Conservation (phyloP, 2,113 vertebrate species). For the Rhinoderma darwinii region DNA sequence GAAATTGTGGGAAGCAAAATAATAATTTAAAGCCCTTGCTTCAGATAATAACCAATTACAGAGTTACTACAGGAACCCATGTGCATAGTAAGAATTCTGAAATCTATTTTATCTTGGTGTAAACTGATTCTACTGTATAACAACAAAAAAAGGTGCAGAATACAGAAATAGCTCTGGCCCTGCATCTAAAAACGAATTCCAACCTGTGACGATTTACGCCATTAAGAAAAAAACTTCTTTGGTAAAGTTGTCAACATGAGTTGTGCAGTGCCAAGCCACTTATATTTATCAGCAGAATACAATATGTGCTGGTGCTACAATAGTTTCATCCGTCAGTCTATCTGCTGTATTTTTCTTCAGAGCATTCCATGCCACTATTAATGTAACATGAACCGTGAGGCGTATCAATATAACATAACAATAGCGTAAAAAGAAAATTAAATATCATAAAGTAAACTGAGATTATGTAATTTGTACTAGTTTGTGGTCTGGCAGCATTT, state of each 20-base stretch:
- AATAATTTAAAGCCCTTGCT: slow-evolving; percentile 35
- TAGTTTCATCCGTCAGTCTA: slow-evolving; percentile 39
- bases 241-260: slow-evolving; percentile 49
- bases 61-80: neutral
- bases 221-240: slow-evolving; percentile 40
- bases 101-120: neutral
- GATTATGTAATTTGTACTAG: slow-evolving; percentile 41
- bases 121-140: neutral
- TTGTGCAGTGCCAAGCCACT: slow-evolving; percentile 37
- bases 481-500: slow-evolving; percentile 40
- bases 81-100: neutral
- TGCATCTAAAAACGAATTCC: slow-evolving; percentile 32
- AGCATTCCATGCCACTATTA: slow-evolving; percentile 38
- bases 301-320: slow-evolving; percentile 12
- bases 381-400: slow-evolving; percentile 7
- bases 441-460: neutral
- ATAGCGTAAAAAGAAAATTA: slow-evolving; percentile 19
- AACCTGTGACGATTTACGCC: slow-evolving; percentile 41
- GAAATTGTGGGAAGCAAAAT: slow-evolving; percentile 28
- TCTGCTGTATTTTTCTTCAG: neutral
- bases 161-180: slow-evolving; percentile 13
- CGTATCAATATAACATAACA: slow-evolving; percentile 21
- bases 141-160: neutral
- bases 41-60: slow-evolving; percentile 2
- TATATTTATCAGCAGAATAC: slow-evolving; percentile 21